Evolutionary conservation across 2,888 invertebrate genomes (phyloP), one percentile per base, ranked within the genome.

Genomic region (Thereva nobilitata): DNA sequence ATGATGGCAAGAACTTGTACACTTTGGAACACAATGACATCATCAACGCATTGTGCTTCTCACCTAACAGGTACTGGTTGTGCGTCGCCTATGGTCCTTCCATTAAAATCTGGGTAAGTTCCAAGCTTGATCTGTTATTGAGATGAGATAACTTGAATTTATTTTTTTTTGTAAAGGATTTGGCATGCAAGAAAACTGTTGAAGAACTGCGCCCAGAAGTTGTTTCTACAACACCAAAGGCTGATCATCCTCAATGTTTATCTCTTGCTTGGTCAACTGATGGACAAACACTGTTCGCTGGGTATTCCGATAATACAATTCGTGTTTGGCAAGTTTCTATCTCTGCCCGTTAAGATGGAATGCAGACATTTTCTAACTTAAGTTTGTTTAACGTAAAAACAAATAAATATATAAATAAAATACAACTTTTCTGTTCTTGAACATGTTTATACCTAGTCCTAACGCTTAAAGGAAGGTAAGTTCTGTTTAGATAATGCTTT

Each of bases 191-290:
- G 86, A 95, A 96, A 81, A 95, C 97, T 87, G 97, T 99, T 73
- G 98, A 99, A 82, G 98, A 99, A 82, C 87, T 99, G 72, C 90
- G 91, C 78, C 95, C 97, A n/a, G 98, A 98, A 78, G 93, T 97
- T 74, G 91, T 95, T 70, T 85, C 87, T 67, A 84, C 84, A 86
- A 88, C 76, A 84, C 85, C 89, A 66, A 95, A 95, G 83, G 89
- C 93, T 57, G 94, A 94, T 77, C 94, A 94, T 73, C 97, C 98
- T 53, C 93, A 95, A 81, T 99, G 99, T 83, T 86, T 96, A 73
- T 98, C 96, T 4, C 85, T 98, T 76, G 97, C 98, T 34, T 99
- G 99, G 99, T 98, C 98, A 68, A 93, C 96, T 57, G 98, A 99
- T 80, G 99, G 99, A 72, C 97, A 98, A 83, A 99, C 98, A 54